phyloP scores from a whole-genome alignment of 2,113 vertebrate species.

The Pogona vitticeps region DNA sequence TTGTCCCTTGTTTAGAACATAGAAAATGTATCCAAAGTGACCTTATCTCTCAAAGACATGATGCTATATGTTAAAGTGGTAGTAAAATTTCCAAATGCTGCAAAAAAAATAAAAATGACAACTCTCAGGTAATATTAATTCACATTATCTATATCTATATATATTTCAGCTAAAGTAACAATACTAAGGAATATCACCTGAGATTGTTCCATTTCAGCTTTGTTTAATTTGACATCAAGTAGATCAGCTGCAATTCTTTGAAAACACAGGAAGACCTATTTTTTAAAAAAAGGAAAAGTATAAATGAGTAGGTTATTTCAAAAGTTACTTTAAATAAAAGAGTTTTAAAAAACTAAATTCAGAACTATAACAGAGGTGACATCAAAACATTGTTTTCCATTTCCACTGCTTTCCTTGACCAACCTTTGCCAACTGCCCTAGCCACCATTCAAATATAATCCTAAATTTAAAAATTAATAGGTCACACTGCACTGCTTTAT shows the following conservation, averaged over 20 bases:
- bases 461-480: too few species aligned
- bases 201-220: conserved; percentile 97
- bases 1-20: not conserved
- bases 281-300: conserved; percentile 63
- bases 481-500: too few species aligned
- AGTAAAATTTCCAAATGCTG: not conserved
- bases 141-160: too few species aligned
- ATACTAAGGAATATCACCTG: conserved; percentile 85
- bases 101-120: not conserved
- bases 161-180: too few species aligned
- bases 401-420: too few species aligned
- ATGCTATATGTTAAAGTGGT: not conserved
- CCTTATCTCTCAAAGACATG: not conserved
- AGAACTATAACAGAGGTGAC: conserved; percentile 71
- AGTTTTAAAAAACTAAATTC: conserved; percentile 55
- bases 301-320: conserved; percentile 79
- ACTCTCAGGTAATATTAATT: conserved; percentile 27
- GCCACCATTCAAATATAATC: too few species aligned
- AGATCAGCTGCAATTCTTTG: conserved; percentile 97
- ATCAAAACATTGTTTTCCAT: not conserved
- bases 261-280: conserved; percentile 96
- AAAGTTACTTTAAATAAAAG: conserved; percentile 65
- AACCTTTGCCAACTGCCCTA: too few species aligned
- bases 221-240: conserved; percentile 96
- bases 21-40: not conserved